These are phyloP conservation scores for Hymenochirus boettgeri DNA, from an alignment of 2,113 vertebrate genomes.

Conservation along the genomic window DNA sequence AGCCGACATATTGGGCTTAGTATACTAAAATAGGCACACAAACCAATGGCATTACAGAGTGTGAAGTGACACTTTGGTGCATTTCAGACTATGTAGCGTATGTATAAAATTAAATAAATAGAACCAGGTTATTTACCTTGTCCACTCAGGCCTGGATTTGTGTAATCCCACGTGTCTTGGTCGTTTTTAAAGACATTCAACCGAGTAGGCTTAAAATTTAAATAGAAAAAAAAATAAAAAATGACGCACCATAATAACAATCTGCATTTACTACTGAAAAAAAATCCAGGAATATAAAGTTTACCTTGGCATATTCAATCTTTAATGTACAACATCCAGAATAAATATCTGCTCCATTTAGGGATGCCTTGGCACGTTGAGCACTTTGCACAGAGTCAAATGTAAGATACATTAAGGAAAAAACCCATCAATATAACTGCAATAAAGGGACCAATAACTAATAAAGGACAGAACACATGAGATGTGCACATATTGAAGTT, in stretches of 20 bases:
- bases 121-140: slow-evolving; percentile 75
- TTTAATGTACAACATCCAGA: slow-evolving; percentile 94
- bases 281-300: background rate
- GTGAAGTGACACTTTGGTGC: slow-evolving; percentile 48
- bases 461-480: too few relatives aligned
- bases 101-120: slow-evolving; percentile 39
- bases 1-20: too few relatives aligned
- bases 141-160: slow-evolving; percentile 87
- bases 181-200: slow-evolving; percentile 97
- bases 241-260: background rate
- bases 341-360: slow-evolving; percentile 93
- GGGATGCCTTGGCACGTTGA: slow-evolving; percentile 89
- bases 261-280: too few relatives aligned
- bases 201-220: slow-evolving; percentile 89
- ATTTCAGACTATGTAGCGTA: slow-evolving; percentile 37
- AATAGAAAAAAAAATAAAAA: background rate
- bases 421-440: background rate
- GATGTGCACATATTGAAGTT: too few relatives aligned
- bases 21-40: too few relatives aligned
- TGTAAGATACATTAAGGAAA: slow-evolving; percentile 68
- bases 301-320: slow-evolving; percentile 94
- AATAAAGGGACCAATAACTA: background rate
- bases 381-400: slow-evolving; percentile 94
- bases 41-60: slow-evolving; percentile 62
- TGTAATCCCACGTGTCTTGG: slow-evolving; percentile 97